Evolutionary conservation across 2,797 vertebrate genomes (phyloP), one percentile per base, ranked within the genome.

Genomic region (Crocodylus rhombifer): DNA sequence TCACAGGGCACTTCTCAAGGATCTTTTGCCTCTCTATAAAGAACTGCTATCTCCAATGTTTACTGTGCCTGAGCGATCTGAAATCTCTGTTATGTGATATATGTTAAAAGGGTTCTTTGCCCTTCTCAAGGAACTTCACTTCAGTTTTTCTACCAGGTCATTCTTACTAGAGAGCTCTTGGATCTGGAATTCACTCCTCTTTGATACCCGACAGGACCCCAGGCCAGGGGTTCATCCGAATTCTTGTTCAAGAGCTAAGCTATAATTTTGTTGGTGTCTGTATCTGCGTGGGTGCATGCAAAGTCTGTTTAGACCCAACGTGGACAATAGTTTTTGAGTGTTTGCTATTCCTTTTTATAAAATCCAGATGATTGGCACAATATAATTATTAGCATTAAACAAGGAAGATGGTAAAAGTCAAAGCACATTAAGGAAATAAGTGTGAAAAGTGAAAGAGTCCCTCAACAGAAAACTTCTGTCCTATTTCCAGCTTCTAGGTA

Each of bases 81-180:
- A 79, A 91, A 33, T 26, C 33, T 86, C 16, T 55, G 10, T 7
- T 62, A 42, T 5, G 6, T 5, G 4, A 51, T 14, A 3, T 73
- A 26, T 51, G 13, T 51, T 23, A 51, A 73, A 21, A 42, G 69
- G 23, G 6, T 73, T 3, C 23, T 73, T 23, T 23, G 36, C 61
- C 78, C 77, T 62, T 26, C 11, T 62, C 67, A 26, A 51, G 1
- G 20, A 30, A 73, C 1, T 1, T 25, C 33, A 28, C 0, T 0
- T 28, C 16, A 25, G 14, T 28, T 71, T 65, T 84, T 57, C 79
- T 1, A 3, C 77, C 20, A 55, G 30, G 18, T 14, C 20, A 28
- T 30, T 76, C 18, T 80, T 77, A 76, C 61, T 36, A 80, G 55
- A 51, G 8, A 14, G 64, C 10, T 62, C 61, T 78, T 42, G 21